Evolutionary conservation across 2,888 invertebrate species (phyloP).

Genomic region (Eugnorisma glareosa): DNA sequence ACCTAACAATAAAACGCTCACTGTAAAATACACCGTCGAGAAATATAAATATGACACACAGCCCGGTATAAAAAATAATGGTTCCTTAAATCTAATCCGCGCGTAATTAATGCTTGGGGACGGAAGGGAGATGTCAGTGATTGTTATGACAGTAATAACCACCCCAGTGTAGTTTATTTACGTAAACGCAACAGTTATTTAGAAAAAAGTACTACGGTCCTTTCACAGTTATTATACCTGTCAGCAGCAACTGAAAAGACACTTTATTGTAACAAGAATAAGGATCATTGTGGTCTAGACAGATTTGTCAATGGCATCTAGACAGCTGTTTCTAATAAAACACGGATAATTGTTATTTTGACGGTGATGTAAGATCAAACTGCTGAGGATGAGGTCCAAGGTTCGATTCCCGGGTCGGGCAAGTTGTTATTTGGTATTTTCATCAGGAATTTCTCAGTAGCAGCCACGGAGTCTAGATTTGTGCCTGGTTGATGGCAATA

Average conservation of each 20-base stretch:
- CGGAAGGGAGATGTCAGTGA: slow-evolving; percentile 7
- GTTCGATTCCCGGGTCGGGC: no score
- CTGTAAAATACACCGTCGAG: background rate
- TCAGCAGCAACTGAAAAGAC: background rate
- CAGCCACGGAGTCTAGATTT: no score
- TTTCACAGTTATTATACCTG: background rate
- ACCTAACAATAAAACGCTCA: background rate
- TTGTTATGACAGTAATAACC: slow-evolving; percentile 22
- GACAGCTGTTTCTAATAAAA: background rate
- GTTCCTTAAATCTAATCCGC: slow-evolving; percentile 21
- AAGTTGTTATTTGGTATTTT: no score
- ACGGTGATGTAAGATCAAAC: background rate
- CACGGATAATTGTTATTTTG: background rate
- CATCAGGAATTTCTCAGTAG: no score
- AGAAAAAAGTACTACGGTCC: background rate
- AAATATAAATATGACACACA: slow-evolving; percentile 4
- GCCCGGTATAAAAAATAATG: background rate
- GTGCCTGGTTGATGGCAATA: no score
- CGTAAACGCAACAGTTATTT: slow-evolving; percentile 21
- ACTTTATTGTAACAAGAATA: background rate
- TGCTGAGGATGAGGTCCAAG: no score
- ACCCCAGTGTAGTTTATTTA: background rate
- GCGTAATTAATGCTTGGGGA: slow-evolving; percentile 22
- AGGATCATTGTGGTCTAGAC: background rate
- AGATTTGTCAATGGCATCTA: background rate